Evolutionary conservation across 2,888 invertebrate species (phyloP).

Genomic region (Cremastobaeus sp.): DNA sequence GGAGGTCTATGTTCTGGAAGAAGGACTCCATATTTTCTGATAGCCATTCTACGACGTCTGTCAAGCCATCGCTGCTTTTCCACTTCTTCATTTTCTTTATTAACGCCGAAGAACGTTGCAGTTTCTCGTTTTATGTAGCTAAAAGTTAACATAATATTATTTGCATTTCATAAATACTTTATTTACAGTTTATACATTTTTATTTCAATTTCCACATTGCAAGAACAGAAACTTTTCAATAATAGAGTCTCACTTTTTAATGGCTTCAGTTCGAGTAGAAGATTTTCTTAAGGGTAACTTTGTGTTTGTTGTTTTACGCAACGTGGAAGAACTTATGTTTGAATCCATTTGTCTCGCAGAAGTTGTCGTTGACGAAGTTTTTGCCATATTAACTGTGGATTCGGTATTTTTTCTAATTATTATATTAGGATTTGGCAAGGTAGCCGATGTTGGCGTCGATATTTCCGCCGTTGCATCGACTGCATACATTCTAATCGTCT

Average conservation of each 20-base stretch:
- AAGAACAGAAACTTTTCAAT: not conserved
- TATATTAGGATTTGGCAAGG: slow-evolving; percentile 52
- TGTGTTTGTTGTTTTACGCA: slow-evolving; percentile 75
- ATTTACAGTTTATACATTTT: not conserved
- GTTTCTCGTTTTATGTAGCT: slow-evolving; percentile 88
- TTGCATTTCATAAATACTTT: too few species aligned
- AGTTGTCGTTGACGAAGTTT: slow-evolving; percentile 72
- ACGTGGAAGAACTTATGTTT: slow-evolving; percentile 71
- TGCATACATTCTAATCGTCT: slow-evolving; percentile 69
- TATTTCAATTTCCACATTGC: not conserved
- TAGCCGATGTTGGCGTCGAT: slow-evolving; percentile 64
- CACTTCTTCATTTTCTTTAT: slow-evolving; percentile 86
- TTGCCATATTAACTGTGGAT: slow-evolving; percentile 67
- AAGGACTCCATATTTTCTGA: slow-evolving; percentile 83
- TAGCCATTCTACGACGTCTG: slow-evolving; percentile 87
- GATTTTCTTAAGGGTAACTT: slow-evolving; percentile 80
- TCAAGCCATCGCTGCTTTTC: slow-evolving; percentile 89
- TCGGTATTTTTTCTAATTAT: slow-evolving; percentile 40
- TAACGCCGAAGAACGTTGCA: slow-evolving; percentile 91
- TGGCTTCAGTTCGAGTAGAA: slow-evolving; percentile 75
- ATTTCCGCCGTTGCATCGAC: slow-evolving; percentile 69
- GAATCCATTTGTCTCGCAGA: slow-evolving; percentile 72
- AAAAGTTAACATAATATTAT: too few species aligned
- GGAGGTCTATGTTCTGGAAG: slow-evolving; percentile 82
- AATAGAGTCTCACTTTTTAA: slow-evolving; percentile 74